Evolutionary conservation across 2,888 invertebrate genomes (phyloP).

Genomic region (Cataglyphis albicans): DNA sequence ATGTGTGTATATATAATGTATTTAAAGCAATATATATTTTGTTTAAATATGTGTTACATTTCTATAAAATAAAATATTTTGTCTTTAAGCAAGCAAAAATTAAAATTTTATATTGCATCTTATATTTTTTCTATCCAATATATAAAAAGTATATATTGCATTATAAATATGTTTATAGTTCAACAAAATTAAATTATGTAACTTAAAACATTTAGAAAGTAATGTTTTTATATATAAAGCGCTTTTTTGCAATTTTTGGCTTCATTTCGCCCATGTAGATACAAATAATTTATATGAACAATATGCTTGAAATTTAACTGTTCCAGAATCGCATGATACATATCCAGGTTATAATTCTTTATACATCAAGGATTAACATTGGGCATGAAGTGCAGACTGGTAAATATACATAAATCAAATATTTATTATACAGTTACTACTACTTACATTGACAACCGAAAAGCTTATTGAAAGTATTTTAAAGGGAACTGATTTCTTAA

Average conservation of each 20-base stretch:
- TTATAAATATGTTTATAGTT: conserved; percentile 40
- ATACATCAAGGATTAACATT: conserved; percentile 73
- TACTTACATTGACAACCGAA: conserved; percentile 80
- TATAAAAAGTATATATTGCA: conserved; percentile 47
- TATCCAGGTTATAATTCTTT: conserved; percentile 57
- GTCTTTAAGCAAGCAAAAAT: conserved; percentile 39
- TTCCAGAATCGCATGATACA: conserved; percentile 61
- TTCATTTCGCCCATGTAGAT: conserved; percentile 64
- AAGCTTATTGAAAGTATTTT: conserved; percentile 78
- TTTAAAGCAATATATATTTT: conserved; percentile 13
- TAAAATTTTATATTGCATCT: conserved; percentile 43
- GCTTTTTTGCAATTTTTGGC: conserved; percentile 46
- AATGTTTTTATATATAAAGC: conserved; percentile 55
- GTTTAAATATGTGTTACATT: conserved; percentile 6
- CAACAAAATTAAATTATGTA: conserved; percentile 56
- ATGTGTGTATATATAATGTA: neutral
- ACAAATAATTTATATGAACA: conserved; percentile 63
- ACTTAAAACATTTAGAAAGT: conserved; percentile 18
- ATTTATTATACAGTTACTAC: conserved; percentile 80
- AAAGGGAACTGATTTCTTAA: conserved; percentile 73
- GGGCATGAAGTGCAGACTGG: conserved; percentile 78
- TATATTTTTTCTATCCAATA: conserved; percentile 15
- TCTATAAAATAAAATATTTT: conserved; percentile 5
- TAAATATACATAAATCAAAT: conserved; percentile 78
- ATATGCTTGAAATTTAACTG: conserved; percentile 54